A percentile compares a stretch with the other conserved stretches of the same genome.
These are phyloP conservation scores for Erethizon dorsatum DNA, from an alignment of 2,797 vertebrate species.

Conservation along the genomic window DNA sequence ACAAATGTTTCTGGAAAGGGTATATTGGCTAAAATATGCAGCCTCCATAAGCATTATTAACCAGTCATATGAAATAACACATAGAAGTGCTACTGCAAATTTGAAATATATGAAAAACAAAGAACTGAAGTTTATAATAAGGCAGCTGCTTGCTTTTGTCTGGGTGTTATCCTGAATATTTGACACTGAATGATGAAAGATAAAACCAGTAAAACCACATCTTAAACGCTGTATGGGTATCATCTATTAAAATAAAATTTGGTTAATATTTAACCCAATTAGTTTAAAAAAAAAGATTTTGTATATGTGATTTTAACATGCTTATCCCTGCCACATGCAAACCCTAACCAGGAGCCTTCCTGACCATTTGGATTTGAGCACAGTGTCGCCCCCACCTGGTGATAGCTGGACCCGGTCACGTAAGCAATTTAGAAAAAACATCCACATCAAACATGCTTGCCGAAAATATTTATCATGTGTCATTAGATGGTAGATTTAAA, in stretches of 20 bases:
- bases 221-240: neutral
- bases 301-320: neutral
- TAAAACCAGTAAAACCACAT: constrained; percentile 35
- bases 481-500: constrained; percentile 23
- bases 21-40: neutral
- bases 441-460: constrained; percentile 8
- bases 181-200: constrained; percentile 41
- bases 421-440: neutral
- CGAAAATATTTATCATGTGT: constrained; percentile 46
- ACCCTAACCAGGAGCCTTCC: neutral
- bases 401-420: neutral
- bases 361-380: constrained; percentile 52
- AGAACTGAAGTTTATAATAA: constrained; percentile 15
- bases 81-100: constrained; percentile 22
- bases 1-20: neutral
- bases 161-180: neutral
- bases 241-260: constrained; percentile 12
- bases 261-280: neutral
- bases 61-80: neutral
- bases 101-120: constrained; percentile 17
- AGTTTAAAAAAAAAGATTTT: neutral
- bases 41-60: constrained; percentile 10
- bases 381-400: constrained; percentile 54
- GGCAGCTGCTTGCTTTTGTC: constrained; percentile 13
- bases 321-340: neutral